Conservation (phyloP, 2,888 invertebrate species). For the Serripes groenlandicus region DNA sequence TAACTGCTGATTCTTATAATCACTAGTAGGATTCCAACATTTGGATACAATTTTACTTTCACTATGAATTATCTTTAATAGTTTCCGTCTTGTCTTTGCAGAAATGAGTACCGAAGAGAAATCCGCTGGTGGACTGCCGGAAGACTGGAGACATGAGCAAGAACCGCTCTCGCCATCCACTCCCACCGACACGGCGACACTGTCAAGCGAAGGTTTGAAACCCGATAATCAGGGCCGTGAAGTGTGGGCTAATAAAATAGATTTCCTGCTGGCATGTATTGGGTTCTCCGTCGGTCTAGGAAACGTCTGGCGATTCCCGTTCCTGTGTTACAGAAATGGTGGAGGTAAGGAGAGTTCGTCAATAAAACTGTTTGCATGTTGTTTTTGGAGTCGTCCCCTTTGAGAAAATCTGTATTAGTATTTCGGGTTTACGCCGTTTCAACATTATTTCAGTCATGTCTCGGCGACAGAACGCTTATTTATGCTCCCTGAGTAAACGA, state of each 20-base stretch:
- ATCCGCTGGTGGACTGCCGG: constrained; percentile 1
- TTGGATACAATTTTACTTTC: no score
- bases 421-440: no score
- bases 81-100: constrained; percentile 26
- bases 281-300: constrained; percentile 66
- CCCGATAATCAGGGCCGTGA: constrained; percentile 73
- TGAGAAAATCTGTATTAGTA: no score
- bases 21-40: no score
- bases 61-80: no score
- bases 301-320: constrained; percentile 67
- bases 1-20: no score
- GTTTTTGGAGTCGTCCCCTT: no score
- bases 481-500: no score
- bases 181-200: constrained; percentile 62
- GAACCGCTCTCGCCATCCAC: constrained; percentile 54
- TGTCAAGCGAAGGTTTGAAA: constrained; percentile 63
- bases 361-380: no score
- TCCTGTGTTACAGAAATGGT: constrained; percentile 66
- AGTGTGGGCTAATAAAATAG: constrained; percentile 78
- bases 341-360: constrained; percentile 43
- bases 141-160: constrained; percentile 34
- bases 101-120: constrained; percentile 36
- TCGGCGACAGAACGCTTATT: no score
- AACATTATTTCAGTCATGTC: no score
- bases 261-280: constrained; percentile 77